Conservation (phyloP, 2,113 vertebrate species). For the Silurus meridionalis region DNA sequence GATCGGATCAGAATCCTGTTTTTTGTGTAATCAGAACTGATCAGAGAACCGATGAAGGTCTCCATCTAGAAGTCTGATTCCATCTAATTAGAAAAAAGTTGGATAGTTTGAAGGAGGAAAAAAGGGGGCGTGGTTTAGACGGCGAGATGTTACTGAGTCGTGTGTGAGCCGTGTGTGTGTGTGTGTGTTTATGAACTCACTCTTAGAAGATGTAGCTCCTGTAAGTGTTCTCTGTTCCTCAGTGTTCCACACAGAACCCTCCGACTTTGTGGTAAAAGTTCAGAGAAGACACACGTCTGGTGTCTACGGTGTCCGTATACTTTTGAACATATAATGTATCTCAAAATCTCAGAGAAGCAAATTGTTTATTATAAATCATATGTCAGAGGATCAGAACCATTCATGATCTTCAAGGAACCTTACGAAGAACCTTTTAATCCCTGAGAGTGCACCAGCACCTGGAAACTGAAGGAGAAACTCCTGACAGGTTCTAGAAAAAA, state of each 20-base stretch:
- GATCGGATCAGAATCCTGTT: neutral
- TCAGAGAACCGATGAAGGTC: neutral
- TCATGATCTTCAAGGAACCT: neutral
- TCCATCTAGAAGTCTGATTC: too few species aligned
- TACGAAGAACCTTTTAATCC: neutral
- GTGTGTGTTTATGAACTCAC: neutral
- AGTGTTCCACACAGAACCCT: neutral
- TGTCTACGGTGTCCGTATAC: too few species aligned
- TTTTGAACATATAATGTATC: too few species aligned
- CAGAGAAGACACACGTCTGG: too few species aligned
- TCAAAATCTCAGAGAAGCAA: neutral
- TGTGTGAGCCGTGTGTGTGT: neutral
- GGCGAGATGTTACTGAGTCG: neutral
- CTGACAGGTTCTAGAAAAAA: neutral
- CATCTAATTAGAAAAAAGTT: neutral
- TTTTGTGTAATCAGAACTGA: neutral
- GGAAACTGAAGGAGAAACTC: neutral
- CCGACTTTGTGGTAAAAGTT: too few species aligned
- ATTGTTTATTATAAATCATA: neutral
- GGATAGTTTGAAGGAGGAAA: neutral
- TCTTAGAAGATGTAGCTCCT: neutral
- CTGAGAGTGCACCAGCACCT: neutral
- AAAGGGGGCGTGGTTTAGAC: neutral
- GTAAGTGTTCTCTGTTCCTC: neutral
- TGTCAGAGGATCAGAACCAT: neutral